Evolutionary conservation across 2,888 invertebrate genomes (phyloP).

Genomic region (Antheraea yamamai): DNA sequence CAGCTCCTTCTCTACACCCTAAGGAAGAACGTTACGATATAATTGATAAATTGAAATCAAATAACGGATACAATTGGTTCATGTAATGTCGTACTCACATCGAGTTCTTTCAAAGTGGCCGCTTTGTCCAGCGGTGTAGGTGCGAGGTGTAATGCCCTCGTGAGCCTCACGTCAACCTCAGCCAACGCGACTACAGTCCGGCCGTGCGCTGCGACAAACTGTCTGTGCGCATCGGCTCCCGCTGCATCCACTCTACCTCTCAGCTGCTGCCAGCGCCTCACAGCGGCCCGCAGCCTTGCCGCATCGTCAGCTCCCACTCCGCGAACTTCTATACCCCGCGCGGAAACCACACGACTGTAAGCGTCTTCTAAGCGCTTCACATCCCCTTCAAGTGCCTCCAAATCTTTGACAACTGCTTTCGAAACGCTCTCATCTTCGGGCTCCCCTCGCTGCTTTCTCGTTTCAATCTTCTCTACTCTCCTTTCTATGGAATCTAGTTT

Average conservation of each 20-base stretch:
- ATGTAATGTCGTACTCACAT: slow-evolving; percentile 55
- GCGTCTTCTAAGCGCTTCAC: slow-evolving; percentile 85
- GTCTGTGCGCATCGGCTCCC: slow-evolving; percentile 83
- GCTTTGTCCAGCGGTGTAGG: slow-evolving; percentile 69
- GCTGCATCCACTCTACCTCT: slow-evolving; percentile 83
- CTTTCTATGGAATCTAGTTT: slow-evolving; percentile 83
- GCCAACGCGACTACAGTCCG: slow-evolving; percentile 87
- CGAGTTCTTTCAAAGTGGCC: slow-evolving; percentile 71
- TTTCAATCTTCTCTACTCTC: slow-evolving; percentile 78
- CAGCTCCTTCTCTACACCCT: slow-evolving; percentile 68
- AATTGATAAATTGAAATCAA: too few species aligned
- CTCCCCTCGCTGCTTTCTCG: slow-evolving; percentile 69
- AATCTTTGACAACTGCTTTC: slow-evolving; percentile 78
- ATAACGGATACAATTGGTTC: not conserved
- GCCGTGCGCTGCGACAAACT: slow-evolving; percentile 87
- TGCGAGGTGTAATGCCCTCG: slow-evolving; percentile 85
- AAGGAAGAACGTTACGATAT: slow-evolving; percentile 1
- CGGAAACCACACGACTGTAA: slow-evolving; percentile 86
- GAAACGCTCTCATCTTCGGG: slow-evolving; percentile 81
- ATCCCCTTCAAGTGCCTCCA: slow-evolving; percentile 84
- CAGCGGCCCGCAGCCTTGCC: slow-evolving; percentile 83
- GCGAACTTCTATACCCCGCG: slow-evolving; percentile 84
- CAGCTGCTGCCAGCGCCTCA: slow-evolving; percentile 86
- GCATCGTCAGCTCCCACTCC: slow-evolving; percentile 86
- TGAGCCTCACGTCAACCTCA: slow-evolving; percentile 87